Evolutionary conservation across 1,140 invertebrate species (phyloP).

Genomic region (Elymnias hypermnestra): DNA sequence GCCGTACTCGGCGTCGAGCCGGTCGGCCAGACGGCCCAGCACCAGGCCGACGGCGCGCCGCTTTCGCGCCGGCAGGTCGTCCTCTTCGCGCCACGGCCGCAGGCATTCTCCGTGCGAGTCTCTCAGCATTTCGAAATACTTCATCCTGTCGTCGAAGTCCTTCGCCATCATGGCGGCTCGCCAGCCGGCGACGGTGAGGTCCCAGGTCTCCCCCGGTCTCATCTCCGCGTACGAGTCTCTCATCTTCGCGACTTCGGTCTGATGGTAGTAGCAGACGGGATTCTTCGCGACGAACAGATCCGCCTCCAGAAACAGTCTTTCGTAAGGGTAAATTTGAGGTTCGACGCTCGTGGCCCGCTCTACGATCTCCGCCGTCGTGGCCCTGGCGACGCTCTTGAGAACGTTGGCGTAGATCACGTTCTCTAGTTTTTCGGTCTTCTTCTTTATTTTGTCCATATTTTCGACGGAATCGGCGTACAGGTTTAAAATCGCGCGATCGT

Average conservation of each 20-base stretch:
- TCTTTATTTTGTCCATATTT: slow-evolving; percentile 30
- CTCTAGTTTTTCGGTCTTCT: slow-evolving; percentile 36
- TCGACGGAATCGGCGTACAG: slow-evolving; percentile 48
- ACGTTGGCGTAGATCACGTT: slow-evolving; percentile 36
- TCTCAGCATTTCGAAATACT: slow-evolving; percentile 43
- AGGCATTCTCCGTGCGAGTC: slow-evolving; percentile 42
- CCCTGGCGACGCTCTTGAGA: slow-evolving; percentile 28
- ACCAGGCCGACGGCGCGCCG: slow-evolving; percentile 35
- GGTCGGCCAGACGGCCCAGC: too few species aligned
- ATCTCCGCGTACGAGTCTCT: slow-evolving; percentile 52
- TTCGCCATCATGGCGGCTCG: slow-evolving; percentile 48
- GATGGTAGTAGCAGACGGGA: slow-evolving; percentile 61
- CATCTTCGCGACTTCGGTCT: slow-evolving; percentile 54
- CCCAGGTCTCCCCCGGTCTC: slow-evolving; percentile 38
- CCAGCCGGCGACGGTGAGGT: slow-evolving; percentile 53
- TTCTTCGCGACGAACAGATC: slow-evolving; percentile 64
- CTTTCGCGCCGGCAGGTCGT: slow-evolving; percentile 39
- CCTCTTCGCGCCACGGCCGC: slow-evolving; percentile 54
- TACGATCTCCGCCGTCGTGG: slow-evolving; percentile 33
- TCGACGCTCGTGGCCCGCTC: slow-evolving; percentile 28
- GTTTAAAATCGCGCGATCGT: slow-evolving; percentile 37
- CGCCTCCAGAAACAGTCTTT: slow-evolving; percentile 46
- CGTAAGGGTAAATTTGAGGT: slow-evolving; percentile 52
- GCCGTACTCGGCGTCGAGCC: too few species aligned
- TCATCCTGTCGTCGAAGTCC: slow-evolving; percentile 59